A percentile compares a stretch with the other conserved stretches of the same genome.
Evolutionary conservation across 2,888 invertebrate genomes (phyloP).

Genomic region (Aelia acuminata): DNA sequence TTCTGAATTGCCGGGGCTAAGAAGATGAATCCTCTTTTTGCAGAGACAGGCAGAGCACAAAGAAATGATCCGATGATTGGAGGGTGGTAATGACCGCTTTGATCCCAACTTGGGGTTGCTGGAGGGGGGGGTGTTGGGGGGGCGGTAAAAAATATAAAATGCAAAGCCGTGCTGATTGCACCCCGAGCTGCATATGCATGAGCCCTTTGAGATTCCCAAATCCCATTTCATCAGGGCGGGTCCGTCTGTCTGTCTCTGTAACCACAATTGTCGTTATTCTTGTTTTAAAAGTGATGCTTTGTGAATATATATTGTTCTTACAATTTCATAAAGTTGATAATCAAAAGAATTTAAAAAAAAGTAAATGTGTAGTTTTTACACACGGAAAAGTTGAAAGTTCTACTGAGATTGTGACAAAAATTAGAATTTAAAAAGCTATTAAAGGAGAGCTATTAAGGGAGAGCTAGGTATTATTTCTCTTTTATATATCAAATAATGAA

Average conservation of each 20-base stretch:
- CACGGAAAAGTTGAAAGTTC: too few species aligned
- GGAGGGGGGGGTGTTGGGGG: not conserved
- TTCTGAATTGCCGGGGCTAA: not conserved
- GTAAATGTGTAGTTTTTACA: too few species aligned
- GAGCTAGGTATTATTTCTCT: too few species aligned
- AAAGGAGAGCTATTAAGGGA: too few species aligned
- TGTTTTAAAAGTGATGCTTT: not conserved
- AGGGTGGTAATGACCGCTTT: constrained; percentile 50
- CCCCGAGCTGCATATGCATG: constrained; percentile 52
- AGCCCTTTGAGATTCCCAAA: constrained; percentile 51
- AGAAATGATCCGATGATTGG: constrained; percentile 48
- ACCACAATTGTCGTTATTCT: not conserved
- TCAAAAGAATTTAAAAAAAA: too few species aligned
- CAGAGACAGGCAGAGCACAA: not conserved
- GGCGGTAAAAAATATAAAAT: constrained; percentile 40
- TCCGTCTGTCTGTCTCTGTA: constrained; percentile 45
- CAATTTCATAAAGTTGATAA: too few species aligned
- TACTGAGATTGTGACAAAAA: too few species aligned
- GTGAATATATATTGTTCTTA: too few species aligned
- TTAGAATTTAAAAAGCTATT: too few species aligned
- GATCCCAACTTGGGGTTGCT: constrained; percentile 2
- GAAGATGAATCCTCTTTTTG: constrained; percentile 22
- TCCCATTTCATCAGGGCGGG: constrained; percentile 3
- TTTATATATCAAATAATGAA: too few species aligned
- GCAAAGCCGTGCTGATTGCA: constrained; percentile 52